Evolutionary conservation across 2,113 vertebrate genomes (phyloP), one percentile per base, ranked within the genome.

Genomic region (Vidua macroura): DNA sequence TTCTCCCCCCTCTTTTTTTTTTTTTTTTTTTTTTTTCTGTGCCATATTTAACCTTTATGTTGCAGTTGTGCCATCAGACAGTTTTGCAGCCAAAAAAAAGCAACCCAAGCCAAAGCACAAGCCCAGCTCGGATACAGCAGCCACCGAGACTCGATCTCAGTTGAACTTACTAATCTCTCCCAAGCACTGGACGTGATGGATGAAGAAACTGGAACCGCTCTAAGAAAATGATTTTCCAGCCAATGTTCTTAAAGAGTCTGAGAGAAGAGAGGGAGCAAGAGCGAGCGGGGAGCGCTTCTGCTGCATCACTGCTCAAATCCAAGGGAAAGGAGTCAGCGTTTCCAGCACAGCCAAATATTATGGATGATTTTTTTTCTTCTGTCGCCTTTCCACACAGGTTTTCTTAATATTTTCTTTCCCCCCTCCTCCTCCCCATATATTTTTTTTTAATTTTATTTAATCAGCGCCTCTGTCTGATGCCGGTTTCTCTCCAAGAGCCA

Each of bases 21-120:
- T n/a, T n/a, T n/a, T n/a, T n/a, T n/a, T n/a, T n/a, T 46, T 63
- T 19, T 60, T 15, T 13, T 12, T 3, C 88, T 81, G 96, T 97
- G 93, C 92, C 91, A 90, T 96, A 96, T 96, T 96, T 95, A 95
- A 96, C 96, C 97, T 94, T 94, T 95, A 93, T 95, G 91, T 95
- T 96, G 91, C 96, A 96, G 94, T 94, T 86, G 95, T 96, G 95
- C 92, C 93, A 96, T 87, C 96, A 86, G 95, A 70, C 97, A 95
- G 89, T 97, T 96, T 94, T 80, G 91, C 94, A 63, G 94, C 95
- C 96, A 94, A 95, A 95, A 95, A 95, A 94, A 92, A 1, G 2
- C 77, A 79, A 22, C 53, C 25, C 70, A 79, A 95, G 89, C 86
- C 95, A 91, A 95, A 94, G 84, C 78, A 76, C 92, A 92, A 95